Conservation (phyloP, 2,113 vertebrate genomes). For the Colius striatus region DNA sequence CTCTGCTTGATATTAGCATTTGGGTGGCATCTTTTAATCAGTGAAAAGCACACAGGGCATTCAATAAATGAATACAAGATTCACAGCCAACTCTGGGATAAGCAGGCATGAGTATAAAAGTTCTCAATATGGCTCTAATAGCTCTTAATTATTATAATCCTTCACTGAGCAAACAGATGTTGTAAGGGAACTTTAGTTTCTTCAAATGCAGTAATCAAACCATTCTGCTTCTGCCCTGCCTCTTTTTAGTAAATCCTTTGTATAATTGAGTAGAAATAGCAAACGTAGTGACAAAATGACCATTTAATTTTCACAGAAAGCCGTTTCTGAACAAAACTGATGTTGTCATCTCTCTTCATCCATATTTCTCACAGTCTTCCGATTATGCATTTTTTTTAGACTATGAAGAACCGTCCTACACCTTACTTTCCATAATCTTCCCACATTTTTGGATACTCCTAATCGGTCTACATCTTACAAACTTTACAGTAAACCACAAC, state of each 20-base stretch:
- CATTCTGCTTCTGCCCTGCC: constrained; percentile 63
- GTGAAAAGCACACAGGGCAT: constrained; percentile 44
- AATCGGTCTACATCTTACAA: neutral
- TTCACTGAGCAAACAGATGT: constrained; percentile 74
- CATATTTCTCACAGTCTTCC: neutral
- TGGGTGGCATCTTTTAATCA: constrained; percentile 59
- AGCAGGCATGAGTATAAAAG: constrained; percentile 61
- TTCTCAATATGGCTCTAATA: constrained; percentile 72
- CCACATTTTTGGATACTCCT: neutral
- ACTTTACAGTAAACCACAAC: neutral
- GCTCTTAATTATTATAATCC: constrained; percentile 74
- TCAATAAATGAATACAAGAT: constrained; percentile 46
- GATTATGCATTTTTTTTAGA: neutral
- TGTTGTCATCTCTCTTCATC: constrained; percentile 5
- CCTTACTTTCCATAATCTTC: neutral
- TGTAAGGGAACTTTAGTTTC: constrained; percentile 63
- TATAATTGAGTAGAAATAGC: constrained; percentile 40
- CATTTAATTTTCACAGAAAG: constrained; percentile 44
- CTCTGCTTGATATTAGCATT: constrained; percentile 29
- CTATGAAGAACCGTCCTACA: neutral
- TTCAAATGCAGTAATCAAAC: constrained; percentile 66
- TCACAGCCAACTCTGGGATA: constrained; percentile 58
- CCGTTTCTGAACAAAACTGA: constrained; percentile 25
- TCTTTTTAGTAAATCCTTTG: constrained; percentile 52
- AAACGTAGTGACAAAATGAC: constrained; percentile 62